These are phyloP conservation scores for Chloropsis hardwickii DNA, from an alignment of 2,113 vertebrate genomes.

Conservation along the genomic window DNA sequence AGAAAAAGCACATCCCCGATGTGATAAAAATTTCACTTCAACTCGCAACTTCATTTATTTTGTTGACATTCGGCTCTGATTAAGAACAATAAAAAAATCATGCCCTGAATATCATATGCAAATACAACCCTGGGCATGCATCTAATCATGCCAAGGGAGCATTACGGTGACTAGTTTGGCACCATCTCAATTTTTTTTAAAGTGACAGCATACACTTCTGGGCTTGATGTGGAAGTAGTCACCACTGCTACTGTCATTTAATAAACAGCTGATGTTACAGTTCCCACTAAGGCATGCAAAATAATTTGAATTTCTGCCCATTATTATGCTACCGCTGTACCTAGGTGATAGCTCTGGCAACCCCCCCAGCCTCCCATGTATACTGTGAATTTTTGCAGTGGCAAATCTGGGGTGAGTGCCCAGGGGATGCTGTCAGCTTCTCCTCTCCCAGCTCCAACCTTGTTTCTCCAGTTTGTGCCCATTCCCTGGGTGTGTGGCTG, in stretches of 20 bases:
- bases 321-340: conserved; percentile 56
- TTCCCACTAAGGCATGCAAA: conserved; percentile 66
- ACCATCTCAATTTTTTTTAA: conserved; percentile 86
- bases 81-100: conserved; percentile 99
- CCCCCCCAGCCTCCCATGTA: background rate
- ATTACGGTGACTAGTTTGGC: conserved; percentile 89
- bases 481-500: background rate
- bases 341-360: conserved; percentile 52
- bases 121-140: conserved; percentile 96
- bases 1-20: conserved; percentile 94
- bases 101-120: conserved; percentile 99
- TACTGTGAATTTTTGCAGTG: conserved; percentile 21
- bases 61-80: conserved; percentile 99
- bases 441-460: background rate
- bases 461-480: background rate
- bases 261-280: conserved; percentile 76
- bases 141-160: conserved; percentile 94
- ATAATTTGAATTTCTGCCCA: conserved; percentile 67
- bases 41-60: conserved; percentile 99
- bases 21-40: conserved; percentile 99
- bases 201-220: conserved; percentile 85
- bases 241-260: conserved; percentile 73
- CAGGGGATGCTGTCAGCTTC: background rate
- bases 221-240: conserved; percentile 73
- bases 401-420: background rate